Evolutionary conservation across 2,888 invertebrate genomes (phyloP).

Genomic region (Escarpia spicata): DNA sequence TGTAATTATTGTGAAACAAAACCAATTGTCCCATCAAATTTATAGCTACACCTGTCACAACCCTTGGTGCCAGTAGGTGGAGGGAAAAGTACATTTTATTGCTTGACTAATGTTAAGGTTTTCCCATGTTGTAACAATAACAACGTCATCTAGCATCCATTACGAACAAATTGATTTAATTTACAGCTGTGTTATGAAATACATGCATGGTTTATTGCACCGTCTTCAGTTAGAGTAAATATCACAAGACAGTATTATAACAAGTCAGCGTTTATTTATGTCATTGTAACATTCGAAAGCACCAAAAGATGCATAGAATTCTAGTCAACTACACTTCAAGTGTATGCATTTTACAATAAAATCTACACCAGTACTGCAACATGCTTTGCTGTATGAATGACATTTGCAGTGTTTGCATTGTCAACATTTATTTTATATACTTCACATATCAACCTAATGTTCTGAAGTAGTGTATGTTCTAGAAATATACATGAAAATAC

Average conservation of each 20-base stretch:
- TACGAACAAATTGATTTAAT: neutral
- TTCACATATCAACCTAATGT: too few relatives aligned
- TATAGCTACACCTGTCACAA: neutral
- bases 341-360: neutral
- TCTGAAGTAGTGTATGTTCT: neutral
- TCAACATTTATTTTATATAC: too few relatives aligned
- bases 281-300: slow-evolving; percentile 10
- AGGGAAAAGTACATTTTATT: neutral
- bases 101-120: neutral
- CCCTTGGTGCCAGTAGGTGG: neutral
- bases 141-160: neutral
- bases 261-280: neutral
- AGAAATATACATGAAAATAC: neutral
- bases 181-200: neutral
- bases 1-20: neutral
- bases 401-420: too few relatives aligned
- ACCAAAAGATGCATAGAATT: neutral
- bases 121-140: neutral
- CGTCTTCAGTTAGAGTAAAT: neutral
- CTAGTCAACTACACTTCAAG: neutral
- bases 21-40: too few relatives aligned
- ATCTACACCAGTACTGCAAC: neutral
- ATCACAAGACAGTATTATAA: neutral
- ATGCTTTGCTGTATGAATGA: neutral
- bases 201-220: neutral